A percentile compares a stretch with the other conserved stretches of the same genome.
Conservation (phyloP, 2,888 invertebrate species). For the Melikaiella ostensackeni region DNA sequence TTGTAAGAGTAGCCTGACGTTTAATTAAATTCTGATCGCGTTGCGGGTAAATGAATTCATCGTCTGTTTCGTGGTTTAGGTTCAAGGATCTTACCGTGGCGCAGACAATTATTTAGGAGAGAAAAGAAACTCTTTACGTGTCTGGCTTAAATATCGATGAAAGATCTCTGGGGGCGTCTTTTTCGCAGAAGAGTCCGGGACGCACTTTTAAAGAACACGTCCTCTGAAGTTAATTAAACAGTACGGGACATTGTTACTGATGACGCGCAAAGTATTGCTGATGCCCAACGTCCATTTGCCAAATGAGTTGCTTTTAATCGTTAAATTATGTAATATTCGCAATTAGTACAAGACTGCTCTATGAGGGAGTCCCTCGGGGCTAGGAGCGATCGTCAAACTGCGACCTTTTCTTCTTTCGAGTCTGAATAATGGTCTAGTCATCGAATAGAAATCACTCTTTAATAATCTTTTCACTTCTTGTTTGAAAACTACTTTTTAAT, state of each 20-base stretch:
- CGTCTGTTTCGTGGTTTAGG: constrained; percentile 4
- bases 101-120: constrained; percentile 17
- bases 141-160: constrained; percentile 37
- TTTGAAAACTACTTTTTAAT: constrained; percentile 14
- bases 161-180: constrained; percentile 20
- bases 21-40: constrained; percentile 7
- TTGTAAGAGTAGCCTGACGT: not conserved
- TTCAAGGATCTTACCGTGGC: constrained; percentile 1
- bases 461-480: constrained; percentile 16
- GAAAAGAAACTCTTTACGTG: constrained; percentile 35
- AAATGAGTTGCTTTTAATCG: constrained; percentile 26
- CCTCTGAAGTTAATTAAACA: constrained; percentile 33
- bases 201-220: constrained; percentile 19
- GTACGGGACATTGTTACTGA: constrained; percentile 19
- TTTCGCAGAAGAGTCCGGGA: constrained; percentile 15
- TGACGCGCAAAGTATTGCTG: constrained; percentile 21
- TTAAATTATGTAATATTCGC: constrained; percentile 32
- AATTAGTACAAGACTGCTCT: constrained; percentile 15
- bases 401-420: constrained; percentile 13
- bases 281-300: not conserved
- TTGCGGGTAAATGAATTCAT: not conserved
- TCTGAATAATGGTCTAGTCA: constrained; percentile 13
- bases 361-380: constrained; percentile 13
- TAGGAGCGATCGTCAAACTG: not conserved
- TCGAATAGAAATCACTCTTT: constrained; percentile 3